Evolutionary conservation across 2,797 vertebrate species (phyloP).

Genomic region (Calcarius lapponicus): DNA sequence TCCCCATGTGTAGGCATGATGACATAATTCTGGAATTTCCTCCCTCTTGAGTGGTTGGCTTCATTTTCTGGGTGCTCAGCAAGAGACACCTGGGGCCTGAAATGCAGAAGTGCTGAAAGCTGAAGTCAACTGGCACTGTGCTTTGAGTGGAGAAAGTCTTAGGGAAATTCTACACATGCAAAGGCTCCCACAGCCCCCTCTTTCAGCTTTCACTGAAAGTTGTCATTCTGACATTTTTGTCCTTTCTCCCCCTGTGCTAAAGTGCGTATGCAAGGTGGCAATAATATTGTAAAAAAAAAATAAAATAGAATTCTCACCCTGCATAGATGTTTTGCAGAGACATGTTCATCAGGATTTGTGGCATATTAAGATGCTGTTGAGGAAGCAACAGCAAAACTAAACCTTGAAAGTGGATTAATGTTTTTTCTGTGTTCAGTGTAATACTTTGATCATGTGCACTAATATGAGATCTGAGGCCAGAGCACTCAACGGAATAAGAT

Average conservation of each 20-base stretch:
- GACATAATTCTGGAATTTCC: conserved; percentile 67
- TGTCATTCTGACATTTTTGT: not conserved
- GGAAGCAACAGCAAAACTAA: not conserved
- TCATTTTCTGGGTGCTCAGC: conserved; percentile 57
- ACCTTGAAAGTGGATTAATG: not conserved
- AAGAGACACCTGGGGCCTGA: conserved; percentile 48
- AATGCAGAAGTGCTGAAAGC: not conserved
- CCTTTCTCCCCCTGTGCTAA: not conserved
- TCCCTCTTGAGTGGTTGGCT: conserved; percentile 43
- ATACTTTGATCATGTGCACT: not conserved
- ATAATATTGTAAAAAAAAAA: not conserved
- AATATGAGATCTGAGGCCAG: not conserved
- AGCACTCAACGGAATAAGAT: not conserved
- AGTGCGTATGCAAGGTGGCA: not conserved
- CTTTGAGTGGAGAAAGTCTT: not conserved
- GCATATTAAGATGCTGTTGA: not conserved
- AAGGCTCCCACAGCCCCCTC: not conserved
- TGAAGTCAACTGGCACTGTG: not conserved
- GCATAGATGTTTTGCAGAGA: not conserved
- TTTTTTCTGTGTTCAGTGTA: not conserved
- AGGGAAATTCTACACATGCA: not conserved
- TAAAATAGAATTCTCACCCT: not conserved
- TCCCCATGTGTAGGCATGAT: conserved; percentile 19
- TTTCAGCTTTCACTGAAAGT: not conserved
- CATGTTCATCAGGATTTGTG: not conserved